Percentiles rank a stretch among this genome's conserved stretches.
phyloP scores from a whole-genome alignment of 2,113 vertebrate species.

The Dasypus novemcinctus region DNA sequence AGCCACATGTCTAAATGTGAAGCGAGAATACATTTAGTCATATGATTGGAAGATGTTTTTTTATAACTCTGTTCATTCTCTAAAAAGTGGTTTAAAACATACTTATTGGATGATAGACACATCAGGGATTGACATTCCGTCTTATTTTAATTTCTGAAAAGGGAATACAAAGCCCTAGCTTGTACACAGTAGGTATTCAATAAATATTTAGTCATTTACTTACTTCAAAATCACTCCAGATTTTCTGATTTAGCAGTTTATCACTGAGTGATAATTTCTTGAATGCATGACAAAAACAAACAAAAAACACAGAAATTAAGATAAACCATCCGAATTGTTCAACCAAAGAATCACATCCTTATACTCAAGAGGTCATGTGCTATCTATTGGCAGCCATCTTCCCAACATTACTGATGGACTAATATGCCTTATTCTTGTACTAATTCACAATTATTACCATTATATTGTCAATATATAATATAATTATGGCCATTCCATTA shows the following conservation, averaged over 20 bases:
- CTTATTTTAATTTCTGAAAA: background rate
- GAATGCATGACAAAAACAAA: background rate
- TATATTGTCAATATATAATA: background rate
- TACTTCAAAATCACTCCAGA: background rate
- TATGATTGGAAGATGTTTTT: background rate
- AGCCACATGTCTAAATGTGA: background rate
- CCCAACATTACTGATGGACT: background rate
- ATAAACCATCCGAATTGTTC: background rate
- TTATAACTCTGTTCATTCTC: background rate
- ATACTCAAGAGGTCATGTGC: background rate
- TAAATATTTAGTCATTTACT: background rate
- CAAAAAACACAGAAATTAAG: background rate
- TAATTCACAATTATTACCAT: too few species aligned
- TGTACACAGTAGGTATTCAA: background rate
- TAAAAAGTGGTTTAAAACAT: background rate
- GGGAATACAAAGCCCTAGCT: background rate
- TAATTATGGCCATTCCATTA: background rate
- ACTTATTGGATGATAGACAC: background rate
- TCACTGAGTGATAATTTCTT: background rate
- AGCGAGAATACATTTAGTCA: background rate
- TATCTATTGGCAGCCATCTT: background rate
- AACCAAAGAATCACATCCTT: background rate
- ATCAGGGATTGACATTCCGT: background rate
- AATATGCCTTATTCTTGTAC: background rate
- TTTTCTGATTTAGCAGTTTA: background rate